Evolutionary conservation across 2,113 vertebrate genomes (phyloP).

Genomic region (Caranx melampygus): DNA sequence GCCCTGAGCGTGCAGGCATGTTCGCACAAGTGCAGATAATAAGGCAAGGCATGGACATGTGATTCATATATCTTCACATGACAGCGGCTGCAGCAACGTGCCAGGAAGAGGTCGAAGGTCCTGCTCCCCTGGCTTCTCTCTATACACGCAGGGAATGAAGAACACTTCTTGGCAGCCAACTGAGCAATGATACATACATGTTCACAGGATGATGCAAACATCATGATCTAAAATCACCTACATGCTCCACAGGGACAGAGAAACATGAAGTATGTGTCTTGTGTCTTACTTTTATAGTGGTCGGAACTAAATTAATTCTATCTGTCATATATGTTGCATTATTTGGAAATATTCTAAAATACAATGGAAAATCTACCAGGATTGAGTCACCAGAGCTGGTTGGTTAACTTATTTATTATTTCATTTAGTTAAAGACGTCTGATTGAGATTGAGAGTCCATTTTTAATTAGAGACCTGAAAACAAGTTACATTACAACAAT

Average conservation of each 20-base stretch:
- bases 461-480: too few species aligned
- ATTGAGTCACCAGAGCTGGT: too few species aligned
- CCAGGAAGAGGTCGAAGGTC: conserved; percentile 38
- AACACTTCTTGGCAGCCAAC: conserved; percentile 17
- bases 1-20: conserved; percentile 22
- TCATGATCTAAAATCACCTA: background rate
- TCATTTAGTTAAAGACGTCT: too few species aligned
- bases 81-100: conserved; percentile 35
- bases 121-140: conserved; percentile 1
- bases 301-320: too few species aligned
- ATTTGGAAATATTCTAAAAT: too few species aligned
- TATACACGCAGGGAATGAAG: conserved; percentile 33
- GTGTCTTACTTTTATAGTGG: background rate
- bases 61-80: conserved; percentile 55
- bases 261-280: background rate
- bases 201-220: background rate
- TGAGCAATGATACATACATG: background rate
- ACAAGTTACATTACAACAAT: too few species aligned
- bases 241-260: background rate
- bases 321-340: too few species aligned
- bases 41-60: conserved; percentile 33
- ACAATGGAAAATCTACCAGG: too few species aligned
- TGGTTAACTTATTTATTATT: too few species aligned
- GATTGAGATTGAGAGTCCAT: too few species aligned
- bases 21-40: conserved; percentile 56